Evolutionary conservation across 2,797 vertebrate genomes (phyloP).

Genomic region (Paguma larvata): DNA sequence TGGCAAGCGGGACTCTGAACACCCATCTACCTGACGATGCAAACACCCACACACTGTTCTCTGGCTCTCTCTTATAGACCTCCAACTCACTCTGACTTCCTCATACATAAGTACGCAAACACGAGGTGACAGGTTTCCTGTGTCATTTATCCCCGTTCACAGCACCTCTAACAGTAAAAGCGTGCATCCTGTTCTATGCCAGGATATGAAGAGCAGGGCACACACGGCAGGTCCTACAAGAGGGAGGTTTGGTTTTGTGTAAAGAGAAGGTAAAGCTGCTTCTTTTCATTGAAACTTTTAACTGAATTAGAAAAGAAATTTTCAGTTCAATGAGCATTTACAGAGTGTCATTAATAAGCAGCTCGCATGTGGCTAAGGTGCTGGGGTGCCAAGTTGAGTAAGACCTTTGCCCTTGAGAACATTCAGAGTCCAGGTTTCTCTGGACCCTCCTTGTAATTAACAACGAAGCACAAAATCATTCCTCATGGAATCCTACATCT

Average conservation of each 20-base stretch:
- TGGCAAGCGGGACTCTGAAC: background rate
- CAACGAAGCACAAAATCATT: conserved; percentile 37
- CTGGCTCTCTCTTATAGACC: background rate
- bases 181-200: background rate
- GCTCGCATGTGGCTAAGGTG: background rate
- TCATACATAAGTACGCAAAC: background rate
- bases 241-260: background rate
- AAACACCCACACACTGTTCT: background rate
- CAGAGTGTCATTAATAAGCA: background rate
- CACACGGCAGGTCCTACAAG: background rate
- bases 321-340: background rate
- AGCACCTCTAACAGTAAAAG: background rate
- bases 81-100: background rate
- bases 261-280: background rate
- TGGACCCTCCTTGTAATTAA: background rate
- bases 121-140: background rate
- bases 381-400: background rate
- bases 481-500: background rate
- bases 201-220: background rate
- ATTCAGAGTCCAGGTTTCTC: background rate
- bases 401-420: background rate
- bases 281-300: background rate
- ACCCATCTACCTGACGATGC: background rate
- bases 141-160: background rate
- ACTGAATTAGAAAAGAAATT: background rate